A percentile compares a stretch with the other conserved stretches of the same genome.
These are phyloP conservation scores for Hiodon alosoides DNA, from an alignment of 2,113 vertebrate genomes.

Conservation along the genomic window DNA sequence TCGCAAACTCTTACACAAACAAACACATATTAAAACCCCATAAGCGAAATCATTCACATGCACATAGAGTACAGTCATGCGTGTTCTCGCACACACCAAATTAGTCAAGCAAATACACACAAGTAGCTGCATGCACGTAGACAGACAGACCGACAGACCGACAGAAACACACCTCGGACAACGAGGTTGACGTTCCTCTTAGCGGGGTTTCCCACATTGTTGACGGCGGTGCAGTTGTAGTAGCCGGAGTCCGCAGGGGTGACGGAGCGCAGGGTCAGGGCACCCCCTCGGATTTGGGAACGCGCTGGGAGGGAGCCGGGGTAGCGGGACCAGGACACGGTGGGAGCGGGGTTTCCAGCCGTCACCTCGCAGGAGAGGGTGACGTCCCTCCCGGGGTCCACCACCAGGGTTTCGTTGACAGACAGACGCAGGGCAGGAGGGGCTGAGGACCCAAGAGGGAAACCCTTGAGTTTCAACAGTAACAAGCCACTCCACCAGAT, in stretches of 20 bases:
- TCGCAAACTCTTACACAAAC: neutral
- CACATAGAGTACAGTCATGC: neutral
- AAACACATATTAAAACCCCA: neutral
- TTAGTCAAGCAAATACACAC: neutral
- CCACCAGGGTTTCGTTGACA: constrained; percentile 85
- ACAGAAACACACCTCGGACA: constrained; percentile 69
- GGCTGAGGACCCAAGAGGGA: constrained; percentile 35
- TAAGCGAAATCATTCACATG: neutral
- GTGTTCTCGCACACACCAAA: neutral
- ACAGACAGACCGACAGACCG: neutral
- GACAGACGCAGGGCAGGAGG: constrained; percentile 65
- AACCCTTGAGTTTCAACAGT: neutral
- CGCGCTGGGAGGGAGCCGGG: constrained; percentile 73
- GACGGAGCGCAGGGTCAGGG: constrained; percentile 74
- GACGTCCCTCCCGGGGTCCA: constrained; percentile 87
- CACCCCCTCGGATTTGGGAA: constrained; percentile 69
- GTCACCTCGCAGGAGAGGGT: constrained; percentile 80
- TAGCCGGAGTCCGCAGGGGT: constrained; percentile 75
- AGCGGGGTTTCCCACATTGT: constrained; percentile 93
- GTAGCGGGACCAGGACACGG: constrained; percentile 81
- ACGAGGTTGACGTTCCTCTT: constrained; percentile 87
- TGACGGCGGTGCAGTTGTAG: constrained; percentile 92
- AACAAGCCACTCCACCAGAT: neutral
- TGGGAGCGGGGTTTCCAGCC: constrained; percentile 76
- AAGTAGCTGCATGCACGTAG: neutral